Conservation (phyloP, 35 echinoderm and acorn worm species). For the Diadema setosum region DNA sequence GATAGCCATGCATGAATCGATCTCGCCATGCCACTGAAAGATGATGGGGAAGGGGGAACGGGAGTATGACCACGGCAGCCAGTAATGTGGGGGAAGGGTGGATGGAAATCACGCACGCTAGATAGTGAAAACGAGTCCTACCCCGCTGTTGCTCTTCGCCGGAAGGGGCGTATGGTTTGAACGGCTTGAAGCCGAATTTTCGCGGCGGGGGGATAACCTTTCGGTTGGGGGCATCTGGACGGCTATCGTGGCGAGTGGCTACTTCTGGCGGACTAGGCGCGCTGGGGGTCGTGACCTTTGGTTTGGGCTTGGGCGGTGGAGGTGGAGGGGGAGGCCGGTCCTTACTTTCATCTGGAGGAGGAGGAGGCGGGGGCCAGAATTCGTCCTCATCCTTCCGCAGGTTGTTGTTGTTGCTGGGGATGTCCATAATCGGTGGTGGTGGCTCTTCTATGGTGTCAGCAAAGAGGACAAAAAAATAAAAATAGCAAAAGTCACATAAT, state of each 20-base stretch:
- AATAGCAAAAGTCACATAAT: too few species aligned
- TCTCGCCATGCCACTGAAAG: neutral
- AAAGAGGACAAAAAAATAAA: too few species aligned
- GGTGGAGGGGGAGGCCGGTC: neutral
- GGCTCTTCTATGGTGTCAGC: neutral
- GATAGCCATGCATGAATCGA: neutral
- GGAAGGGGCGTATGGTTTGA: neutral
- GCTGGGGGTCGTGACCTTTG: neutral
- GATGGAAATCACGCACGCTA: neutral
- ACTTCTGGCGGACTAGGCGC: neutral
- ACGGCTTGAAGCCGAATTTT: constrained; percentile 4
- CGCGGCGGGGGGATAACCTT: constrained; percentile 12
- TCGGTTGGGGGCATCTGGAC: neutral
- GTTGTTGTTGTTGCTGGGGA: constrained; percentile 24
- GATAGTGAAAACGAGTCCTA: neutral
- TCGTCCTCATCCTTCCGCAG: neutral
- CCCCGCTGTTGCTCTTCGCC: neutral
- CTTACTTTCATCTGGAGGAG: constrained; percentile 19
- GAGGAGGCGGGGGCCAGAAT: neutral
- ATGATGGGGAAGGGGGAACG: neutral
- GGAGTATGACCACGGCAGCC: neutral
- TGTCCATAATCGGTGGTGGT: neutral
- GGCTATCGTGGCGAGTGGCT: neutral
- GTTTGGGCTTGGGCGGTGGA: neutral
- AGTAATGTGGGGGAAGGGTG: neutral